Evolutionary conservation across 2,797 vertebrate genomes (phyloP).

Genomic region (Betta splendens): DNA sequence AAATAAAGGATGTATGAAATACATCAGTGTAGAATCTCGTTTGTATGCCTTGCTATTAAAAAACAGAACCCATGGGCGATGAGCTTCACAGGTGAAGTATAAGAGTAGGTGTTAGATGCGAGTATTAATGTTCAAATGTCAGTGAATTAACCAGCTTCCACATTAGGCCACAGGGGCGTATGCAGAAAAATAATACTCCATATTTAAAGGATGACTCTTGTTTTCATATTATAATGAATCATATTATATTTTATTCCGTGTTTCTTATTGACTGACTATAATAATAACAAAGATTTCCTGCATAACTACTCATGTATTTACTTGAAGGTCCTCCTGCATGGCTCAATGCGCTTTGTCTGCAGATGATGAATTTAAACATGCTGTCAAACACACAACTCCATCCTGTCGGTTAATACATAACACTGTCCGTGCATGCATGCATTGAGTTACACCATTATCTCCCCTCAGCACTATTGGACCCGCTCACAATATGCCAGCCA

Average conservation of each 20-base stretch:
- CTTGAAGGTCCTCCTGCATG: not conserved
- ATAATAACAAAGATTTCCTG: not conserved
- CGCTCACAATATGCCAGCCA: slow-evolving; percentile 49
- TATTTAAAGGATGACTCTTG: not conserved
- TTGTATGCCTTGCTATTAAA: too few species aligned
- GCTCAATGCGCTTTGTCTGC: slow-evolving; percentile 3
- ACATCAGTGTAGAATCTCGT: slow-evolving; percentile 7
- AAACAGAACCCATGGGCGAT: not conserved
- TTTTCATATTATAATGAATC: not conserved
- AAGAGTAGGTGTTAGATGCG: not conserved
- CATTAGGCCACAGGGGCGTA: not conserved
- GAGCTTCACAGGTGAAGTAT: not conserved
- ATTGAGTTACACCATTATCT: slow-evolving; percentile 63
- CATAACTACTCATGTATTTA: not conserved
- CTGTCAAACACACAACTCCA: slow-evolving; percentile 42
- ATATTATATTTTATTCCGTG: not conserved
- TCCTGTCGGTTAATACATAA: slow-evolving; percentile 58
- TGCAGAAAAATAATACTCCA: too few species aligned
- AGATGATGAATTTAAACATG: slow-evolving; percentile 43
- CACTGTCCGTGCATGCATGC: slow-evolving; percentile 51
- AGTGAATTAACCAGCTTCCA: not conserved
- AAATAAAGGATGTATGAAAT: not conserved
- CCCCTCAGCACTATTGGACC: slow-evolving; percentile 70
- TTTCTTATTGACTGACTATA: not conserved
- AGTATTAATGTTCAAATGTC: not conserved